Conservation (phyloP, 2,888 invertebrate species). For the Eupeodes luniger region DNA sequence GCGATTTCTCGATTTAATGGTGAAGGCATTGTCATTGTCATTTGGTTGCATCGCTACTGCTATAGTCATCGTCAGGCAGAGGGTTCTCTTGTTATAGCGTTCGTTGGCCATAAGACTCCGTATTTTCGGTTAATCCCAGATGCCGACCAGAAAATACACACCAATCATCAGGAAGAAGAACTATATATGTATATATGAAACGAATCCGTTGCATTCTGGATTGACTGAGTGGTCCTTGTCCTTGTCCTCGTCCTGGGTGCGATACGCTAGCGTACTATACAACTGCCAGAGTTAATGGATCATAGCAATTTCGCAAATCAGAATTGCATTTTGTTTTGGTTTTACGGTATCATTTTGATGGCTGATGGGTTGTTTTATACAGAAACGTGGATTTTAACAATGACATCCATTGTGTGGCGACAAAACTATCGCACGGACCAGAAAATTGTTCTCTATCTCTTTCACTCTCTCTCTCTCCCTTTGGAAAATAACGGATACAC, state of each 20-base stretch:
- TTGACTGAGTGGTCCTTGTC: slow-evolving; percentile 9
- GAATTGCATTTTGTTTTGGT: slow-evolving; percentile 59
- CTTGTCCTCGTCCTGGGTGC: neutral
- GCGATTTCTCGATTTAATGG: slow-evolving; percentile 74
- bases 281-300: slow-evolving; percentile 33
- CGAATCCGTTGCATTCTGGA: slow-evolving; percentile 31
- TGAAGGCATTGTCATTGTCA: slow-evolving; percentile 67
- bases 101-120: slow-evolving; percentile 28
- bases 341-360: slow-evolving; percentile 28
- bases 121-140: slow-evolving; percentile 18
- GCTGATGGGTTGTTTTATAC: slow-evolving; percentile 26
- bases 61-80: too few relatives aligned
- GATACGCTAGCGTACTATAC: neutral
- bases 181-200: neutral
- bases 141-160: slow-evolving; percentile 18
- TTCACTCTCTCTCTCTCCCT: too few relatives aligned
- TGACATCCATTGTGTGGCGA: slow-evolving; percentile 6
- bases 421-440: slow-evolving; percentile 6
- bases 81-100: too few relatives aligned
- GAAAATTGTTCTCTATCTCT: slow-evolving; percentile 9
- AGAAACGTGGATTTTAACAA: slow-evolving; percentile 10
- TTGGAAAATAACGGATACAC: neutral
- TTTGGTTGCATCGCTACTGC: slow-evolving; percentile 39
- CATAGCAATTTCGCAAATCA: slow-evolving; percentile 34
- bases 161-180: slow-evolving; percentile 3